phyloP scores from a whole-genome alignment of 2,113 vertebrate species.

The Actenoides lindsayi region DNA sequence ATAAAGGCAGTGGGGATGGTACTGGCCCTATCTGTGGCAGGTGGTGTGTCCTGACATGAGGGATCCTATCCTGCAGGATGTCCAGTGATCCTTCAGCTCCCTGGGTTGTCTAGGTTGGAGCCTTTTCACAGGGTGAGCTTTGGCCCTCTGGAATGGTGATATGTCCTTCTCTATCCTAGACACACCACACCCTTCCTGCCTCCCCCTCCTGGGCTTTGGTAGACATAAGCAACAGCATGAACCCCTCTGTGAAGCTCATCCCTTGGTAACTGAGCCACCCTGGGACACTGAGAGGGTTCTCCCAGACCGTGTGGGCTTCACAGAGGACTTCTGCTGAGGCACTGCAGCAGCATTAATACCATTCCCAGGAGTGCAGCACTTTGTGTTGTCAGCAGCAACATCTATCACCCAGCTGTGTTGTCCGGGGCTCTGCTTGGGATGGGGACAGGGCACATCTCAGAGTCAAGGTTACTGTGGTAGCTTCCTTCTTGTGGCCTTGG shows the following conservation, averaged over 20 bases:
- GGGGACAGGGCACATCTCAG: neutral
- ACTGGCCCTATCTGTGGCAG: neutral
- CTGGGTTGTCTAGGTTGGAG: neutral
- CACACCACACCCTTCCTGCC: neutral
- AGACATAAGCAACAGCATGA: neutral
- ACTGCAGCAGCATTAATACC: neutral
- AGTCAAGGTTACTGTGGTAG: neutral
- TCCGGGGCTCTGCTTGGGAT: accelerated
- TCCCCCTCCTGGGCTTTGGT: neutral
- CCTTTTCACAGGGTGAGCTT: neutral
- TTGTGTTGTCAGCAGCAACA: accelerated
- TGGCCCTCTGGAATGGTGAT: neutral
- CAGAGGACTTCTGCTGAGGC: neutral
- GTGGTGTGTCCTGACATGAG: accelerated
- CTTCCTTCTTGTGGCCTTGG: neutral
- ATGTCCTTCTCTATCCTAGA: neutral
- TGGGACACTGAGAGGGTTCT: neutral
- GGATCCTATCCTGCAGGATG: neutral
- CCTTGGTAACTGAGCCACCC: neutral
- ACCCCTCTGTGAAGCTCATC: accelerated
- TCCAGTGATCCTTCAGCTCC: neutral
- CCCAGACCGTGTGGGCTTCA: neutral
- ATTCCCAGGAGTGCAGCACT: neutral
- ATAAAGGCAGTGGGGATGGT: neutral
- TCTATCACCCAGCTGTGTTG: neutral